Conservation (phyloP, 2,113 vertebrate genomes). For the Stegostoma tigrinum region DNA sequence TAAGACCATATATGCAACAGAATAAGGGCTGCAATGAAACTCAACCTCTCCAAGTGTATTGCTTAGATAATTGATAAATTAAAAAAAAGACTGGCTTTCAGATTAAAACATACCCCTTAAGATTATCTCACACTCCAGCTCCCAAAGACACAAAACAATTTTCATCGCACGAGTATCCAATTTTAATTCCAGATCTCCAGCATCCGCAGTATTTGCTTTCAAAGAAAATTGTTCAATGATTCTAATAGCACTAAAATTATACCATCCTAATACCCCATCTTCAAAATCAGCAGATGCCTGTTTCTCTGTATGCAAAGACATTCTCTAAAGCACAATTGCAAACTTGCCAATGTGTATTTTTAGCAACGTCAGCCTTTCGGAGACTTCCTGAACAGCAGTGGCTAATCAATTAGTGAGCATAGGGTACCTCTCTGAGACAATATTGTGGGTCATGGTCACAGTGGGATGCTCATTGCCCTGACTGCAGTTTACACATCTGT, state of each 20-base stretch:
- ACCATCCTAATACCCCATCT: neutral
- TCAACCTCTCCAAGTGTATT: no score
- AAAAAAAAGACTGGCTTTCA: no score
- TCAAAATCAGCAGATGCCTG: neutral
- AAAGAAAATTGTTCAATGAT: neutral
- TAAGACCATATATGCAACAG: no score
- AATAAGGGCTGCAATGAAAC: no score
- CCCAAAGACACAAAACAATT: no score
- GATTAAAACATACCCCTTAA: no score
- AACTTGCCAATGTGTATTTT: neutral
- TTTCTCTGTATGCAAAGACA: neutral
- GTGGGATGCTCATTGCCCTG: neutral
- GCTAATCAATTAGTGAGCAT: neutral
- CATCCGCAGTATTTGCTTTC: neutral
- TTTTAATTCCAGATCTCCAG: no score
- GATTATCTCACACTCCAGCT: no score
- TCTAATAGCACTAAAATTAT: neutral
- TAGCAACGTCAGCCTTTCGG: neutral
- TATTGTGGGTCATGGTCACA: neutral
- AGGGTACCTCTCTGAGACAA: neutral
- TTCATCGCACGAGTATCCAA: no score
- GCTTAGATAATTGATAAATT: no score
- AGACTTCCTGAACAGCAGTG: neutral
- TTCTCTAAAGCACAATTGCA: neutral
- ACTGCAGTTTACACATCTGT: no score